Evolutionary conservation across 2,797 vertebrate species (phyloP).

Genomic region (Sorex maritimensis): DNA sequence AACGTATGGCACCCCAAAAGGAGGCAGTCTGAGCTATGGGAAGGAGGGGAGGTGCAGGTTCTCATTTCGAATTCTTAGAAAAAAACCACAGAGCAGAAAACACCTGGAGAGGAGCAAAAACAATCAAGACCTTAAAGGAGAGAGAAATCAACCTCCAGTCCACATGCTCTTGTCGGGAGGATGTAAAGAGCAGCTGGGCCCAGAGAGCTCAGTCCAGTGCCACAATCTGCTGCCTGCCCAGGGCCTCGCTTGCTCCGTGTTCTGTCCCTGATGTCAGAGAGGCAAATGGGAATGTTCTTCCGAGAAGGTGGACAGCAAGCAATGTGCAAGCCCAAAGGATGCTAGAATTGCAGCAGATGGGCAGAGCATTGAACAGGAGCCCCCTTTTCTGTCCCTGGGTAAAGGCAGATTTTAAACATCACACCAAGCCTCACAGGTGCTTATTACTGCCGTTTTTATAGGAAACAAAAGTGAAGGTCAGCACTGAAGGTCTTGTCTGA

Average conservation of each 20-base stretch:
- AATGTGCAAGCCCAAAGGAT: not conserved
- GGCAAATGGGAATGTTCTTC: not conserved
- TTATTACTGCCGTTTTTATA: not conserved
- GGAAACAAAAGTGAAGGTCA: not conserved
- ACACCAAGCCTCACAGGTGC: too few species aligned
- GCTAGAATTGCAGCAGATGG: too few species aligned
- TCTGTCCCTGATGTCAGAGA: not conserved
- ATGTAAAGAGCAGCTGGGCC: accelerated
- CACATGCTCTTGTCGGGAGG: not conserved
- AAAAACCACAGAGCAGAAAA: not conserved
- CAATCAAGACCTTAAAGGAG: not conserved
- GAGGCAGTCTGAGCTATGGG: not conserved
- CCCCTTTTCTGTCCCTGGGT: not conserved
- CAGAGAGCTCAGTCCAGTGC: not conserved
- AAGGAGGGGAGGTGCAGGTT: not conserved
- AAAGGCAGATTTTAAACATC: not conserved
- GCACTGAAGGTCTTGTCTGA: not conserved
- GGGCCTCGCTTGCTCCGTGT: not conserved
- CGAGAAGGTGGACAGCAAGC: not conserved
- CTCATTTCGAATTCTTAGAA: not conserved
- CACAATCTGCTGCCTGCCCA: not conserved
- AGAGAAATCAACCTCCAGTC: not conserved
- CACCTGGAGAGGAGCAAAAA: too few species aligned
- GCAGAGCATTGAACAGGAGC: not conserved
- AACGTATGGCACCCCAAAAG: not conserved